These are phyloP conservation scores for Aphidius ervi DNA, from an alignment of 1,140 invertebrate species.

Conservation along the genomic window DNA sequence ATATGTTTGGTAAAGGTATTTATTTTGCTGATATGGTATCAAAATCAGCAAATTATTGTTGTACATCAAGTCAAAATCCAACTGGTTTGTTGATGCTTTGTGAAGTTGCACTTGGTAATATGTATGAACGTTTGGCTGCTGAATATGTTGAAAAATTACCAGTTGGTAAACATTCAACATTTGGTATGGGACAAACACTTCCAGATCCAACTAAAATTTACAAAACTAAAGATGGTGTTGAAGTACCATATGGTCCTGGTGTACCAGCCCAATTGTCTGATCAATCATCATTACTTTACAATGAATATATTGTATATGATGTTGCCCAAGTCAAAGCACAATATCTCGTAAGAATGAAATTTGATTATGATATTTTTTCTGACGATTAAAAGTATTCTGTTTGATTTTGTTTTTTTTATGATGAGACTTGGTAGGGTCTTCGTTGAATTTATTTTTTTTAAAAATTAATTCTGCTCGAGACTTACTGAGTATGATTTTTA, in stretches of 20 bases:
- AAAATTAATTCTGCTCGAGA: too few species aligned
- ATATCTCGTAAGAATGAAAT: conserved; percentile 76
- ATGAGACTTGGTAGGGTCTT: too few species aligned
- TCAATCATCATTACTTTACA: conserved; percentile 68
- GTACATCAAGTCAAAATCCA: conserved; percentile 64
- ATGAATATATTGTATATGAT: conserved; percentile 92
- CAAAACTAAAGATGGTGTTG: conserved; percentile 57
- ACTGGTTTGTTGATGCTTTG: conserved; percentile 85
- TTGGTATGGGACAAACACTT: conserved; percentile 72
- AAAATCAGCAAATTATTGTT: conserved; percentile 98
- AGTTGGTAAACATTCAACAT: conserved; percentile 72
- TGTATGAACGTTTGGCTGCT: conserved; percentile 71
- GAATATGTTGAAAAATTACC: conserved; percentile 78
- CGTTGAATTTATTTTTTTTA: too few species aligned
- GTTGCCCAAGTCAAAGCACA: conserved; percentile 80
- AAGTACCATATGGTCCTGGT: conserved; percentile 71
- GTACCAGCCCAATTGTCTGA: conserved; percentile 41
- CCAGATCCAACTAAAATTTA: conserved; percentile 59
- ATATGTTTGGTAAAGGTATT: conserved; percentile 96
- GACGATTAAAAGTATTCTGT: too few species aligned
- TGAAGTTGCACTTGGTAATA: conserved; percentile 93
- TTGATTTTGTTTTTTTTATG: too few species aligned
- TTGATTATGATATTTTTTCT: conserved; percentile 57
- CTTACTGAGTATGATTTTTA: too few species aligned
- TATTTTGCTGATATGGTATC: conserved; percentile 99